A percentile compares a stretch with the other conserved stretches of the same genome.
Evolutionary conservation across 2,113 vertebrate species (phyloP).

Genomic region (Capreolus pygargus): DNA sequence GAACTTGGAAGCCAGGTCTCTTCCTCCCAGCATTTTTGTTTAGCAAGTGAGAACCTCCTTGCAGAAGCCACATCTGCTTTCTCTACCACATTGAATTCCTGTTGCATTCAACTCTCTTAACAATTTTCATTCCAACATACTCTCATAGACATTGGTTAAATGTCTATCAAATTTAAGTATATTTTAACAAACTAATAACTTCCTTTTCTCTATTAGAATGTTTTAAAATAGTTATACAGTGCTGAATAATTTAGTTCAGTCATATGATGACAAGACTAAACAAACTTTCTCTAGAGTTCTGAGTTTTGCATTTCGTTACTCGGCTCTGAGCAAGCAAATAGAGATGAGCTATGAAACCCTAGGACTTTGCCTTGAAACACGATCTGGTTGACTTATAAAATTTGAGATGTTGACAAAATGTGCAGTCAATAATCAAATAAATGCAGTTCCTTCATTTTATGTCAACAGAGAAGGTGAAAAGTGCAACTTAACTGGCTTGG

Average conservation of each 20-base stretch:
- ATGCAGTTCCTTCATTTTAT: slow-evolving; percentile 90
- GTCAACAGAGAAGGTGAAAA: slow-evolving; percentile 87
- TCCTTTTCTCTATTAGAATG: slow-evolving; percentile 61
- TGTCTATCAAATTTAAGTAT: slow-evolving; percentile 63
- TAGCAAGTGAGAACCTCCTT: background rate
- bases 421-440: slow-evolving; percentile 91
- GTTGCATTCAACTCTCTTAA: background rate
- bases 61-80: background rate
- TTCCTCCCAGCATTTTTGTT: background rate
- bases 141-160: slow-evolving; percentile 4
- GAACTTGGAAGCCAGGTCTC: background rate
- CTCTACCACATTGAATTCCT: background rate
- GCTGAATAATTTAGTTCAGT: slow-evolving; percentile 63
- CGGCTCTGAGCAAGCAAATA: slow-evolving; percentile 78
- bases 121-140: background rate
- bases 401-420: slow-evolving; percentile 89
- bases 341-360: slow-evolving; percentile 81
- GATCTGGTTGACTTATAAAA: slow-evolving; percentile 83
- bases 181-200: slow-evolving; percentile 68
- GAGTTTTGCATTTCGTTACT: slow-evolving; percentile 80
- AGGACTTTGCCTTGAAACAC: slow-evolving; percentile 82
- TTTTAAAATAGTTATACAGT: slow-evolving; percentile 57
- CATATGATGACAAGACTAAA: slow-evolving; percentile 76
- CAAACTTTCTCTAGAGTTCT: slow-evolving; percentile 80
- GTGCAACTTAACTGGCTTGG: slow-evolving; percentile 84